Evolutionary conservation across 2,888 invertebrate genomes (phyloP), one percentile per base, ranked within the genome.

Genomic region (Mechanitis mazaeus): DNA sequence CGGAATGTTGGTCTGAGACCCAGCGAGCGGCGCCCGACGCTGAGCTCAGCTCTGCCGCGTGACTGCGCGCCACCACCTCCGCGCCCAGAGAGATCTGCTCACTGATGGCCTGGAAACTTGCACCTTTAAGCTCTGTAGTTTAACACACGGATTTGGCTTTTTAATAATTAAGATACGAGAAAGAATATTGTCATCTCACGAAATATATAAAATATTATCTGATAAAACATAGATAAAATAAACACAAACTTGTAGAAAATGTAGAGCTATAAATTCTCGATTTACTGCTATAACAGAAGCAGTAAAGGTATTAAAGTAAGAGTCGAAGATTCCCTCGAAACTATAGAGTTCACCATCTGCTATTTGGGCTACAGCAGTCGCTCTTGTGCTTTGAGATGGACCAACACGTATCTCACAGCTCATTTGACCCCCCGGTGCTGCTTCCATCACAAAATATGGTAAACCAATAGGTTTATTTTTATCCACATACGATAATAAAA

Each of bases 361-460:
- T 33, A 90, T 72, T 65, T 90, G 90, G 3, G 87, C 78, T 1
- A 89, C 83, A 2, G 89, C 71, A 0, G 87, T 83, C 0, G 90
- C 89, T 28, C 90, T 75, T 0, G 86, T 83, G 3, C 75, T 72
- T 1, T 70, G 69, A 0, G 84, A 75, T 0, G 90, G 90, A 0
- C 80, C 83, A 33, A 87, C 88, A 0, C 90, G 86, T 60, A 83
- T 75, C 64, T 89, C 88, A 61, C 85, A 84, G 69, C 89, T 90
- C 80, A 87, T 75, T 69, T 90, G 88, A 1, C 90, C 90, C 0
- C 89, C 88, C 0, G 90, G 90, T 0, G 90, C 87, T 3, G 86
- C 84, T 69, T 90, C 89, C 86, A 90, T 83, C 56, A 90, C 82
- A 54, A 89, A 89, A 66, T 90, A 90, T 0, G 88, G 88, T 59